Percentiles rank a stretch among this genome's conserved stretches.
Evolutionary conservation across 2,797 vertebrate species (phyloP).

Genomic region (Cygnus olor): DNA sequence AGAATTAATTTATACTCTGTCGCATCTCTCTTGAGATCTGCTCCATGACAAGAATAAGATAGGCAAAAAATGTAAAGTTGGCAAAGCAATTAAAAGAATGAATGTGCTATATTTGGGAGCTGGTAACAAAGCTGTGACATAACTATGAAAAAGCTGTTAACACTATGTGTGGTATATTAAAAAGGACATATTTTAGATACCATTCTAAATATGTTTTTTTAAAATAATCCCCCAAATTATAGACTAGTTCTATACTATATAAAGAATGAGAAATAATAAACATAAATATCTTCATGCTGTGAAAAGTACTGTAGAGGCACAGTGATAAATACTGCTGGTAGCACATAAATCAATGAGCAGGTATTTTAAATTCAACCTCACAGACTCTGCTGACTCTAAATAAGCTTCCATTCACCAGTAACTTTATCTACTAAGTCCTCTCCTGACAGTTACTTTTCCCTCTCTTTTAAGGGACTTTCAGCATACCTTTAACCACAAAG

Average conservation of each 20-base stretch:
- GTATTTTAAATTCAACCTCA: not conserved
- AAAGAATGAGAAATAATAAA: conserved; percentile 31
- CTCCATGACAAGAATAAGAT: not conserved
- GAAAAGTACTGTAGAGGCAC: not conserved
- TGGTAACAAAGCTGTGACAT: conserved; percentile 19
- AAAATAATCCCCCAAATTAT: not conserved
- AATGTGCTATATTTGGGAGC: not conserved
- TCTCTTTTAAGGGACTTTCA: not conserved
- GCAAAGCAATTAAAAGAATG: conserved; percentile 29
- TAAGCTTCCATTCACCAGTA: not conserved
- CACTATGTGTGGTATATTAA: not conserved
- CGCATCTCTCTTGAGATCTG: not conserved
- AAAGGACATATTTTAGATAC: not conserved
- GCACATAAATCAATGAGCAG: not conserved
- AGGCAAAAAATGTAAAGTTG: not conserved
- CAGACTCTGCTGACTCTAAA: conserved; percentile 8
- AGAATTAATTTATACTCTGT: conserved; percentile 7
- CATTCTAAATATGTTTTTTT: not conserved
- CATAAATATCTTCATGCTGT: not conserved
- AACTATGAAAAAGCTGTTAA: not conserved
- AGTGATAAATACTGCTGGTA: not conserved
- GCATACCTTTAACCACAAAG: not conserved
- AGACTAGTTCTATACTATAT: not conserved
- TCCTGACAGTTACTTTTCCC: not conserved
- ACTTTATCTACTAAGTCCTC: not conserved